Evolutionary conservation across 2,113 vertebrate species (phyloP).

Genomic region (Proteles cristata): DNA sequence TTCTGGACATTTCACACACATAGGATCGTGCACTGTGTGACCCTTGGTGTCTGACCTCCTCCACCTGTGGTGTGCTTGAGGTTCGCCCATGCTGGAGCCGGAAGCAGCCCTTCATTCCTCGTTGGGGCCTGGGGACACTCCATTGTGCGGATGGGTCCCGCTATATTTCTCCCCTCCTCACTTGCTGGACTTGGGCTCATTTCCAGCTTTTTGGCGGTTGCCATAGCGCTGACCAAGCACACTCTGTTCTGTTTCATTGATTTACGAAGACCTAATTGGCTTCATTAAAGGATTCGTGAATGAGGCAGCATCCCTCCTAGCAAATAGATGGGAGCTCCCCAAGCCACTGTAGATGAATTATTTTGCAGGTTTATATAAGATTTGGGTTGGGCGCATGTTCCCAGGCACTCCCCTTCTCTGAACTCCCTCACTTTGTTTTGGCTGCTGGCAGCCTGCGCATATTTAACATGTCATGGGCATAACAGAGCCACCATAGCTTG

Average conservation of each 20-base stretch:
- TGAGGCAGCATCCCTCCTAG: background rate
- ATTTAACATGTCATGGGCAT: background rate
- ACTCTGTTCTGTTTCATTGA: too few species aligned
- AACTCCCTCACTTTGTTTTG: background rate
- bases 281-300: background rate
- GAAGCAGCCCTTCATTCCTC: background rate
- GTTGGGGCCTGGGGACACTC: background rate
- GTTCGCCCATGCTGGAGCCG: background rate
- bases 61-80: background rate
- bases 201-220: background rate
- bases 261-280: background rate
- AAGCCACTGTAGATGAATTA: background rate
- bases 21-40: background rate
- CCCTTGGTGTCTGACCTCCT: background rate
- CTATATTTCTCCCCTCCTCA: background rate
- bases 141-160: fast-evolving
- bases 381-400: background rate
- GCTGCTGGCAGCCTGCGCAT: background rate
- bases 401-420: background rate
- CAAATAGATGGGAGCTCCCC: background rate
- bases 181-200: background rate
- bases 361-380: background rate
- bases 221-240: background rate
- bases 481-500: background rate
- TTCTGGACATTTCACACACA: background rate